These are phyloP conservation scores for Sphaerodactylus townsendi DNA, from an alignment of 2,113 vertebrate genomes.

Conservation along the genomic window DNA sequence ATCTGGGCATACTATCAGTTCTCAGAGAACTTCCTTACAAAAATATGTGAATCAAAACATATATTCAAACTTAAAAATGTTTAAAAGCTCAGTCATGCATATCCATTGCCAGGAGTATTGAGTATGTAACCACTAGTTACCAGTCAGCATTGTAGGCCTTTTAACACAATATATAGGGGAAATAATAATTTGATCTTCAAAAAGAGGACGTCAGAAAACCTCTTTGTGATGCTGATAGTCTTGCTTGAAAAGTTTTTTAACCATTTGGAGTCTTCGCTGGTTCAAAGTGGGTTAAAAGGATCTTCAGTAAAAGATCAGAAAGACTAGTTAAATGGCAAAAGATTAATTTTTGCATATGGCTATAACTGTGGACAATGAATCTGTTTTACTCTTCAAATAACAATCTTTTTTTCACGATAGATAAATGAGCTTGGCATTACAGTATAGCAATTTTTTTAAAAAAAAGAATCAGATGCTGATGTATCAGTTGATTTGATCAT, in stretches of 20 bases:
- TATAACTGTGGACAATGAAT: background rate
- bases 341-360: background rate
- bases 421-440: background rate
- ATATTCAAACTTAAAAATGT: background rate
- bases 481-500: background rate
- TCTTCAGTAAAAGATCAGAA: slow-evolving; percentile 7
- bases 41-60: background rate
- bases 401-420: background rate
- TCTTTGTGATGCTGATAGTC: background rate
- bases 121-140: background rate
- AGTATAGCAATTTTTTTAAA: background rate
- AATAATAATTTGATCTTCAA: background rate
- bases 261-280: slow-evolving; percentile 6
- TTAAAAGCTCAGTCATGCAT: background rate
- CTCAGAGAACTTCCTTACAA: background rate
- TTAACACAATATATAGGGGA: background rate
- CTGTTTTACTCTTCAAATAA: background rate
- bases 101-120: background rate
- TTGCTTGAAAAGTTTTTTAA: background rate
- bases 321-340: background rate
- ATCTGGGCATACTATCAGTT: background rate
- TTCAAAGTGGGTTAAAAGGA: background rate
- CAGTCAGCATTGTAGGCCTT: background rate
- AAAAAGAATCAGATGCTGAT: background rate
- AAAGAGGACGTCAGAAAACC: background rate